Evolutionary conservation across 1,140 invertebrate species (phyloP).

Genomic region (Melitaea cinxia): DNA sequence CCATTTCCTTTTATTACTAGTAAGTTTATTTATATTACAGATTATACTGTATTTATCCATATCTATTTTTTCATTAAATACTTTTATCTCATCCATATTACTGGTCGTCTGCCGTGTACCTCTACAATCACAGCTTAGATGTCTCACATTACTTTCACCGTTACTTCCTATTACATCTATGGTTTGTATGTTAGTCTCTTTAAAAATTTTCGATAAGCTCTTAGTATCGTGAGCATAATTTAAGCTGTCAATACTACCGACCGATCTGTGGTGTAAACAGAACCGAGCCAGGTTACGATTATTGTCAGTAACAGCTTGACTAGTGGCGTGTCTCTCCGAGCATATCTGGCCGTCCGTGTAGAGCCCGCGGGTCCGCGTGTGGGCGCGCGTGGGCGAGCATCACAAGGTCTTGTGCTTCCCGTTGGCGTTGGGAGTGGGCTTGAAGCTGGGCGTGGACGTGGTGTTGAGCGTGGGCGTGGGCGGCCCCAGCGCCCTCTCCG

Average conservation of each 20-base stretch:
- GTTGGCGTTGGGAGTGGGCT: conserved; percentile 78
- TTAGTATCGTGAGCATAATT: background rate
- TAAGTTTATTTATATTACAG: background rate
- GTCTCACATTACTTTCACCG: background rate
- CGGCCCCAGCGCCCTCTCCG: conserved; percentile 83
- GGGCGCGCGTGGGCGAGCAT: conserved; percentile 48
- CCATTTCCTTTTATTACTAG: background rate
- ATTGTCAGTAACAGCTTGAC: conserved; percentile 15
- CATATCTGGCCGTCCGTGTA: background rate
- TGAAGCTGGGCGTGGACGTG: no score
- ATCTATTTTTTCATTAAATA: background rate
- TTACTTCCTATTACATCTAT: background rate
- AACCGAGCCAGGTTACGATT: background rate
- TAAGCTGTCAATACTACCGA: background rate
- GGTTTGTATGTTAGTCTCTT: background rate
- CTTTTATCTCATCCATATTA: background rate
- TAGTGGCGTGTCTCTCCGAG: background rate
- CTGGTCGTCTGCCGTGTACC: background rate
- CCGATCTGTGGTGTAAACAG: background rate
- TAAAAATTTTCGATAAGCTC: background rate
- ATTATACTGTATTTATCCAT: no score
- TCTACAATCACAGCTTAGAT: background rate
- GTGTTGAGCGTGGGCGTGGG: conserved; percentile 33
- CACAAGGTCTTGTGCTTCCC: conserved; percentile 84
- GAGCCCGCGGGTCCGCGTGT: background rate